Conservation (phyloP, 2,888 invertebrate genomes). For the Drosophila sordidula region DNA sequence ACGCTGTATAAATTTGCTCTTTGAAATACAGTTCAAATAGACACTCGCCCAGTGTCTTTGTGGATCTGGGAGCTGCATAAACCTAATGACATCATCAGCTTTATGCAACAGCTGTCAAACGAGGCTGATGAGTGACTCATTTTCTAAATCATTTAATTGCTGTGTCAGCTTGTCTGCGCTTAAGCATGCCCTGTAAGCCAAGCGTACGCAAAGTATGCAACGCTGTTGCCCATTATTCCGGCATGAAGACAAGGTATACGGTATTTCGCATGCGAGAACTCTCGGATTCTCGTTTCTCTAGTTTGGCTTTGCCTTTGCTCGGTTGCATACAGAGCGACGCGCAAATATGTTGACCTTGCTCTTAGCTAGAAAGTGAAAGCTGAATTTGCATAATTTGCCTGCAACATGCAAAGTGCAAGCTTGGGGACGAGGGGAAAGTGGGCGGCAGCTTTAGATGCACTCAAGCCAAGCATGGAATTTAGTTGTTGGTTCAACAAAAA, state of each 20-base stretch:
- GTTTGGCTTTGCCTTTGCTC: constrained; percentile 7
- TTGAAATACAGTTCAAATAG: neutral
- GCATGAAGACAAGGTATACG: neutral
- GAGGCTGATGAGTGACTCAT: constrained; percentile 44
- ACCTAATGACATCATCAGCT: constrained; percentile 46
- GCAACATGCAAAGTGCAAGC: constrained; percentile 34
- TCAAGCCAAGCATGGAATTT: constrained; percentile 51
- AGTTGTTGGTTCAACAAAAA: constrained; percentile 39
- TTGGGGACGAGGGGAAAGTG: neutral
- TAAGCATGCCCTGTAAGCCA: constrained; percentile 10
- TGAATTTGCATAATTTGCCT: constrained; percentile 71
- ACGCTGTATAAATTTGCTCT: neutral
- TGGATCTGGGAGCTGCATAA: constrained; percentile 14
- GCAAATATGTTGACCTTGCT: constrained; percentile 73
- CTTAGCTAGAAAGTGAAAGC: constrained; percentile 65
- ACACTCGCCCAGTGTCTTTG: neutral
- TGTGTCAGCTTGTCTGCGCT: constrained; percentile 21
- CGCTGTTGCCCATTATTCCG: neutral
- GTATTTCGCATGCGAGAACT: neutral
- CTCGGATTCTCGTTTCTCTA: neutral
- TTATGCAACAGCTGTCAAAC: constrained; percentile 44
- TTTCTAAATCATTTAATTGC: constrained; percentile 63
- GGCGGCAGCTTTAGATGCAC: constrained; percentile 34
- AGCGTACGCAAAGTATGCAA: neutral
- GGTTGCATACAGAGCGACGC: constrained; percentile 22